phyloP scores from a whole-genome alignment of 2,888 invertebrate genomes.

The Cheilosia grossa region DNA sequence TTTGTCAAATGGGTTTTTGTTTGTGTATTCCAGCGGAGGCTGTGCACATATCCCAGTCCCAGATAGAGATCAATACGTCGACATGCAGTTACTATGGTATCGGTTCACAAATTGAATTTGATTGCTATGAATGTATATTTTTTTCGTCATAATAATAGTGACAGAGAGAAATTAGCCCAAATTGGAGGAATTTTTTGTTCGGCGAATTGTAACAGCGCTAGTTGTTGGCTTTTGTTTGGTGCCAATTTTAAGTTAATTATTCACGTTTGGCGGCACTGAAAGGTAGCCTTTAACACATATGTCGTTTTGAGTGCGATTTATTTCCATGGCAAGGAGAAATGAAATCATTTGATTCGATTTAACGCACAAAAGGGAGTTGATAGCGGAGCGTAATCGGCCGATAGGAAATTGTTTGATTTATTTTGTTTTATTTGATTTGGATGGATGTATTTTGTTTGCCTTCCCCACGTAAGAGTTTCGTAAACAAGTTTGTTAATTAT shows the following conservation, averaged over 20 bases:
- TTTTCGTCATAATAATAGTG: neutral
- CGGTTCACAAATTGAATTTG: constrained; percentile 52
- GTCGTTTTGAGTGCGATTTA: neutral
- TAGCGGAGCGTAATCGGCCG: neutral
- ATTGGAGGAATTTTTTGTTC: constrained; percentile 9
- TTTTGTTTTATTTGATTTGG: no score
- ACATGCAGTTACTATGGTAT: constrained; percentile 29
- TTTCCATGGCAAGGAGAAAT: neutral
- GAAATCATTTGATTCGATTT: constrained; percentile 27
- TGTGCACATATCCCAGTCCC: neutral
- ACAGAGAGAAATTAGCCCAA: constrained; percentile 15
- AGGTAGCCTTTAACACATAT: neutral
- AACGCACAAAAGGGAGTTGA: neutral
- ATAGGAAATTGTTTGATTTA: no score
- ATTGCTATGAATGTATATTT: constrained; percentile 28
- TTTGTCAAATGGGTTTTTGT: constrained; percentile 36
- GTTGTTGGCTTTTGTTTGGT: neutral
- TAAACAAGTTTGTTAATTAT: no score
- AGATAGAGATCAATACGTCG: constrained; percentile 4
- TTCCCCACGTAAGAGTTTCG: no score
- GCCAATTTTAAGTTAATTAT: constrained; percentile 50
- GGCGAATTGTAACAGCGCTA: neutral
- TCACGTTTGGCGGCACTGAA: neutral
- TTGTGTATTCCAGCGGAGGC: neutral
- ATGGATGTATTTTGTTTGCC: no score